Conservation (phyloP, 2,113 vertebrate genomes). For the Sorex araneus region DNA sequence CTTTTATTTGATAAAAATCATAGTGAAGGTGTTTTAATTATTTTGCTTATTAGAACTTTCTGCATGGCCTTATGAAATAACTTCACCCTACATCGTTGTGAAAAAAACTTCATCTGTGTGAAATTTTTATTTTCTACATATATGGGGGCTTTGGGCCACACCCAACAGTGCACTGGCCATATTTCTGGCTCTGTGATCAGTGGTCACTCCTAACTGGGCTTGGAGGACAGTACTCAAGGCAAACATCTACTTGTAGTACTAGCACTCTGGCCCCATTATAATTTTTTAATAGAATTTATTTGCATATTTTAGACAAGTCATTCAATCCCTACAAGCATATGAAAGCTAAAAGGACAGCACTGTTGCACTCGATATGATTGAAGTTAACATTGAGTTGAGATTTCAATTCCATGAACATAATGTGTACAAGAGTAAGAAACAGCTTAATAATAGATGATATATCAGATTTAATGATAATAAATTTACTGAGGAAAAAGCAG, state of each 20-base stretch:
- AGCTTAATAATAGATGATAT: conserved; percentile 56
- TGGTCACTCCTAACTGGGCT: too few relatives aligned
- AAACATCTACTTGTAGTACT: too few relatives aligned
- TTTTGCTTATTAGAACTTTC: conserved; percentile 67
- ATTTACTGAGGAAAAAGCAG: conserved; percentile 62
- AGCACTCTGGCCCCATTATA: too few relatives aligned
- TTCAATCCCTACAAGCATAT: conserved; percentile 47
- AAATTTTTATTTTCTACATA: conserved; percentile 75
- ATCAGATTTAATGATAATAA: conserved; percentile 61
- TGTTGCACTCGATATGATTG: conserved; percentile 36
- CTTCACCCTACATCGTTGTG: conserved; percentile 53
- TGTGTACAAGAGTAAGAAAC: conserved; percentile 64
- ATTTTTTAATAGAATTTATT: too few relatives aligned
- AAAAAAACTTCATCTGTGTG: conserved; percentile 60
- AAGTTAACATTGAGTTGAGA: conserved; percentile 60
- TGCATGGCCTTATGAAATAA: conserved; percentile 65
- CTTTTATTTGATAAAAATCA: conserved; percentile 44
- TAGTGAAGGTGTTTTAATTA: conserved; percentile 64
- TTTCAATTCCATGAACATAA: conserved; percentile 55
- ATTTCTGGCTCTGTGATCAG: too few relatives aligned
- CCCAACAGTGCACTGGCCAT: too few relatives aligned
- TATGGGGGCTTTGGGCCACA: too few relatives aligned
- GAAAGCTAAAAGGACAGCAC: conserved; percentile 64
- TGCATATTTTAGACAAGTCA: too few relatives aligned
- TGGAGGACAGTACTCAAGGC: too few relatives aligned